A percentile compares a stretch with the other conserved stretches of the same genome.
phyloP scores from a whole-genome alignment of 2,888 invertebrate genomes.

The Agrochola litura region DNA sequence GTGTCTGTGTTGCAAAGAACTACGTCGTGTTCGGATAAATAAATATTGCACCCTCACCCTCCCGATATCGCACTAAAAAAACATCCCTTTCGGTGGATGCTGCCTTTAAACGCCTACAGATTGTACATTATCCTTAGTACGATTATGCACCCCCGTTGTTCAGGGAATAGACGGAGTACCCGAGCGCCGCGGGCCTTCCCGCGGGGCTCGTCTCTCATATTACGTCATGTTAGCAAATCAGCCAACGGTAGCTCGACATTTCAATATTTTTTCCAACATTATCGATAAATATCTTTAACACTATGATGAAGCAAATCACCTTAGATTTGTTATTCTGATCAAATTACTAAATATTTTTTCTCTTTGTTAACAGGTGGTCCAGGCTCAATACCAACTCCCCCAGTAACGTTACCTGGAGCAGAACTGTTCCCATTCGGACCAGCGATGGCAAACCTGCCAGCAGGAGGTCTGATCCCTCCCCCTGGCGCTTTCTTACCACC shows the following conservation, averaged over 20 bases:
- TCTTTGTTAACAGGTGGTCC: constrained; percentile 86
- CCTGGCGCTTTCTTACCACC: constrained; percentile 91
- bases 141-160: constrained; percentile 91
- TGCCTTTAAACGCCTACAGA: constrained; percentile 91
- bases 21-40: constrained; percentile 87
- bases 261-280: constrained; percentile 57
- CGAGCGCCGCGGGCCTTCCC: constrained; percentile 83
- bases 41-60: constrained; percentile 91
- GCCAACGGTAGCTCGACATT: constrained; percentile 66
- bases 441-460: constrained; percentile 84
- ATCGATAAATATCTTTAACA: constrained; percentile 1
- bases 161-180: constrained; percentile 89
- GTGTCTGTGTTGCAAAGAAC: constrained; percentile 86
- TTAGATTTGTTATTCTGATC: background rate
- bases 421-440: constrained; percentile 87
- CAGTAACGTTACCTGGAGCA: constrained; percentile 83
- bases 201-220: constrained; percentile 88
- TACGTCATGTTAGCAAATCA: constrained; percentile 87
- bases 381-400: constrained; percentile 80
- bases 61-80: constrained; percentile 89
- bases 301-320: background rate
- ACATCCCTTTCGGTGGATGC: constrained; percentile 90
- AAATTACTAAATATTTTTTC: constrained; percentile 55
- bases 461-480: constrained; percentile 90
- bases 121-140: constrained; percentile 91